Evolutionary conservation across 2,888 invertebrate genomes (phyloP), one percentile per base, ranked within the genome.

Genomic region (Rhingia rostrata): DNA sequence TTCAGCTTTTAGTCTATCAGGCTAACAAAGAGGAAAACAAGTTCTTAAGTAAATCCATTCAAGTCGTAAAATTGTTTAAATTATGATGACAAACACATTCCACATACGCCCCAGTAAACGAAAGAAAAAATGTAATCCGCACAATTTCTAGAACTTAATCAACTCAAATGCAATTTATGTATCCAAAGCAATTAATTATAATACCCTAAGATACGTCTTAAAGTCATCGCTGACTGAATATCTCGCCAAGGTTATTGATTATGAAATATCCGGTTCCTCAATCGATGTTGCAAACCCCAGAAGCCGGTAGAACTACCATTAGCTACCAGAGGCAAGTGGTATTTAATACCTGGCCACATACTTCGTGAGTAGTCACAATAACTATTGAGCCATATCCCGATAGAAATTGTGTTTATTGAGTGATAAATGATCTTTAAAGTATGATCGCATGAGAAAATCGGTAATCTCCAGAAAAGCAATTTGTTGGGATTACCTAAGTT

Each of bases 81-180:
- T 2, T 22, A 22, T 2, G 22, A 22, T 22, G 22, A 22, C 22
- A 35, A 39, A 70, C 64, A 69, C 37, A 33, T 45, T 64, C 33
- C 69, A 58, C 51, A 81, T 81, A 75, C 81, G 81, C 81, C 75
- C 32, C 45, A 45, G 69, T 56, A 45, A 3, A 6, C 9, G 10
- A 14, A 4, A 45, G 14, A 47, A 2, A 10, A 6, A 30, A 43
- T 14, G 7, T 32, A 43, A 12, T 58, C n/a, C 22, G 9, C 1
- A 22, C 22, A 22, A 22, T 22, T 22, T 22, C 22, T 22, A 22
- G 22, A 22, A 2, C 22, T 22, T 2, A 22, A 1, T 22, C 22
- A 2, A 2, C 22, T 22, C 22, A 22, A 22, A 22, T 22, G 22
- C 2, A 22, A 22, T 22, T 22, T 22, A 22, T 22, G 22, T 22